phyloP scores from a whole-genome alignment of 2,113 vertebrate genomes.

The Cyanoramphus novaezelandiae region DNA sequence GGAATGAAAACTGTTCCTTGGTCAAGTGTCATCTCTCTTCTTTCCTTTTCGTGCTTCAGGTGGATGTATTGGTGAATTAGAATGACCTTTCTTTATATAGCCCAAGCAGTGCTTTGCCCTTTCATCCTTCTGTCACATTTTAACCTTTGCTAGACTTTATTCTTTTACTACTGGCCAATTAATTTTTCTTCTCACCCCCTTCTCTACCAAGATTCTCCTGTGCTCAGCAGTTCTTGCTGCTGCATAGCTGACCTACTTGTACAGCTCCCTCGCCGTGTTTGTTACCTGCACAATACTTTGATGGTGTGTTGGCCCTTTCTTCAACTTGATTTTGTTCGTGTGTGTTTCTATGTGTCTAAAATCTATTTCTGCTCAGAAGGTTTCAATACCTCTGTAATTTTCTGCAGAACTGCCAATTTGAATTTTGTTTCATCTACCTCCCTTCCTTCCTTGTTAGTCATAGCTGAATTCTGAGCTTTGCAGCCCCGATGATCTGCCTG shows the following conservation, averaged over 20 bases:
- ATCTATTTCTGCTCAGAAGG: not conserved
- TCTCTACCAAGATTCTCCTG: not conserved
- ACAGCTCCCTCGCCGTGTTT: not conserved
- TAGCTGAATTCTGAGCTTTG: constrained; percentile 49
- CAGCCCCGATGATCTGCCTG: not conserved
- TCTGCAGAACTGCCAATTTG: constrained; percentile 23
- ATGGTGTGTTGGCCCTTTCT: not conserved
- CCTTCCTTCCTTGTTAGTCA: constrained; percentile 29
- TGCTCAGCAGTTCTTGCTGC: constrained; percentile 28
- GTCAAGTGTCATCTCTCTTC: not conserved
- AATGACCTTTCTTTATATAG: not conserved
- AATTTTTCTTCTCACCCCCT: not conserved
- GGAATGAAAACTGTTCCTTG: not conserved
- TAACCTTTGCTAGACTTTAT: not conserved
- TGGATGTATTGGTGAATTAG: not conserved
- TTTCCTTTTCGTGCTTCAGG: not conserved
- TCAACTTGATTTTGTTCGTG: not conserved
- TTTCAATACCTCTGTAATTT: constrained; percentile 13
- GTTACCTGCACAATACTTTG: not conserved
- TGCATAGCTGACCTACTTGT: constrained; percentile 45
- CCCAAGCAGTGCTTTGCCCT: not conserved
- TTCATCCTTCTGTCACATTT: not conserved
- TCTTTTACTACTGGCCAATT: not conserved
- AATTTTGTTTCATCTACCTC: constrained; percentile 4
- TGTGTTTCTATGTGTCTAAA: not conserved